phyloP scores from a whole-genome alignment of 2,888 invertebrate species.

The Hypena proboscidalis region DNA sequence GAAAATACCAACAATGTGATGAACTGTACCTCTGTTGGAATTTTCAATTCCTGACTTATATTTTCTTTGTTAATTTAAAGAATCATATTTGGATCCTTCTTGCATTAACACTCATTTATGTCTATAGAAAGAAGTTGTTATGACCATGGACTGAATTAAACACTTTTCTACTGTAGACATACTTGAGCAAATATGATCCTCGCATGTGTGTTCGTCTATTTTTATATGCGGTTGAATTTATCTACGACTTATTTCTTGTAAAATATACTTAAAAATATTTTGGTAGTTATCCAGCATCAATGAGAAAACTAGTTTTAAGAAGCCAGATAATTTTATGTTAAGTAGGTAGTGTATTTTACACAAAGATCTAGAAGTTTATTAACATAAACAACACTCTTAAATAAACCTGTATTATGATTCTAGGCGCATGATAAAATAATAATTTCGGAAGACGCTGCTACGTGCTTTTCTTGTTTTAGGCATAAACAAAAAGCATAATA shows the following conservation, averaged over 20 bases:
- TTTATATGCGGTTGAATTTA: slow-evolving; percentile 41
- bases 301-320: background rate
- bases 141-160: slow-evolving; percentile 9
- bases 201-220: slow-evolving; percentile 46
- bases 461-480: no score
- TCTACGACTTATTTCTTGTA: slow-evolving; percentile 36
- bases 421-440: no score
- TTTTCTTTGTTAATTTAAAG: slow-evolving; percentile 20
- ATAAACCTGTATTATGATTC: no score
- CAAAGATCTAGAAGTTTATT: no score
- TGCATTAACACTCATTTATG: slow-evolving; percentile 20
- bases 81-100: slow-evolving; percentile 34
- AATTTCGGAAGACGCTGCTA: no score
- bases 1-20: slow-evolving; percentile 40
- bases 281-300: slow-evolving; percentile 36
- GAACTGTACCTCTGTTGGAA: slow-evolving; percentile 32
- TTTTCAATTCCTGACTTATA: slow-evolving; percentile 29
- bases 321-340: background rate
- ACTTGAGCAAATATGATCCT: slow-evolving; percentile 38
- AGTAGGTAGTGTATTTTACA: background rate
- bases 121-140: slow-evolving; percentile 19
- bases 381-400: no score
- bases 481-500: no score
- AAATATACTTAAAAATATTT: slow-evolving; percentile 29
- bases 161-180: slow-evolving; percentile 17